Evolutionary conservation across 2,888 invertebrate species (phyloP).

Genomic region (Seira sanloemensis): DNA sequence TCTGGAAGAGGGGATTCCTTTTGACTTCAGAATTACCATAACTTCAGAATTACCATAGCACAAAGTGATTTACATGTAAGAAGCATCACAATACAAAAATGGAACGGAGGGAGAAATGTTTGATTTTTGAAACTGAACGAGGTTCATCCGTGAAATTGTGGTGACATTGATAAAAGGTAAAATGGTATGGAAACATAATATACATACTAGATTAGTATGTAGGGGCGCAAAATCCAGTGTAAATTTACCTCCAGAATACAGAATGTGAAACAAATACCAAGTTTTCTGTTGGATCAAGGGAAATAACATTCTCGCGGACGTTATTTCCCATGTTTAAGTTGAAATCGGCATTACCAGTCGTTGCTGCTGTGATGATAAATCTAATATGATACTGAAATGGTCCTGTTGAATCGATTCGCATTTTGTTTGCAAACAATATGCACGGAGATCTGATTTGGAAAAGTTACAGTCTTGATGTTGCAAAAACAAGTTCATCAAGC

Average conservation of each 20-base stretch:
- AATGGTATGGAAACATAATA: neutral
- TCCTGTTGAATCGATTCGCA: too few species aligned
- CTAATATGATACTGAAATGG: too few species aligned
- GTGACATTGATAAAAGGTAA: neutral
- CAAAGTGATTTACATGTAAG: neutral
- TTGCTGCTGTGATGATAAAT: too few species aligned
- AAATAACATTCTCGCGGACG: too few species aligned
- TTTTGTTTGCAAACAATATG: neutral
- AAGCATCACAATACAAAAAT: neutral
- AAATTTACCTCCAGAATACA: too few species aligned
- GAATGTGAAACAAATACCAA: neutral
- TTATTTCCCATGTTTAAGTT: too few species aligned
- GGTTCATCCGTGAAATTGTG: constrained; percentile 3
- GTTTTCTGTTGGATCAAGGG: neutral
- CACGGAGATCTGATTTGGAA: neutral
- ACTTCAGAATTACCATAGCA: neutral
- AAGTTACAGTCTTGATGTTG: neutral
- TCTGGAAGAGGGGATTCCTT: neutral
- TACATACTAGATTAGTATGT: neutral
- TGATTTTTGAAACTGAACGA: neutral
- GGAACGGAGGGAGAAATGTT: neutral
- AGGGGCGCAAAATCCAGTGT: neutral
- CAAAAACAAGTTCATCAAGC: constrained; percentile 8
- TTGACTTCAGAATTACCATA: neutral
- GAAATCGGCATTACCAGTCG: too few species aligned